phyloP scores from a whole-genome alignment of 2,113 vertebrate species.

The Crotalus tigris region DNA sequence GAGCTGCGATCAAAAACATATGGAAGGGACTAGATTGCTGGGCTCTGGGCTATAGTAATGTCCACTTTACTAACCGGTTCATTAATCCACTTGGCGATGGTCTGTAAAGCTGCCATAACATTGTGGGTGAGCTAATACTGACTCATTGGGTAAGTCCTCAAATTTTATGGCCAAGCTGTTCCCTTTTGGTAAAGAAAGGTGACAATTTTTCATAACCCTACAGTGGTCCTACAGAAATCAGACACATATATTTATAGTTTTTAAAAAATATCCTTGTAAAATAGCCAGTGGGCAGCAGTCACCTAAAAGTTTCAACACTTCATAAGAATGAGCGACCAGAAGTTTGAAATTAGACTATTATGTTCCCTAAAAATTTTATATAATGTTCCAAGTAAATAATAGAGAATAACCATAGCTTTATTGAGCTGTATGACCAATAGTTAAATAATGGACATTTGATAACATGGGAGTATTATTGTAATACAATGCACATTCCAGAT shows the following conservation, averaged over 20 bases:
- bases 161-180: not conserved
- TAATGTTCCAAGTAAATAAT: constrained; percentile 47
- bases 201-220: fast-evolving
- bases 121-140: not conserved
- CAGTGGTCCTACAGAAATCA: not conserved
- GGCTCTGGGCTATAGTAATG: not conserved
- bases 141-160: not conserved
- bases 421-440: constrained; percentile 43
- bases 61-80: not conserved
- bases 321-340: constrained; percentile 38
- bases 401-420: constrained; percentile 36
- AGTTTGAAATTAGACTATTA: constrained; percentile 41
- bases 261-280: constrained; percentile 34
- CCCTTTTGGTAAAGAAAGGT: not conserved
- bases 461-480: constrained; percentile 52
- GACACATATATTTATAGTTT: not conserved
- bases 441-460: constrained; percentile 65
- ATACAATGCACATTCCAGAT: constrained; percentile 69
- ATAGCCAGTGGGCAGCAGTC: constrained; percentile 15
- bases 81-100: not conserved
- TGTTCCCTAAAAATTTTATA: constrained; percentile 40
- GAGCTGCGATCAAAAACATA: not conserved
- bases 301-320: constrained; percentile 30
- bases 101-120: not conserved
- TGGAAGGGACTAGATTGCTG: not conserved